Base-by-base conservation (phyloP, 2,888 invertebrate species). In the Ypsolopha scabrella region DNA sequence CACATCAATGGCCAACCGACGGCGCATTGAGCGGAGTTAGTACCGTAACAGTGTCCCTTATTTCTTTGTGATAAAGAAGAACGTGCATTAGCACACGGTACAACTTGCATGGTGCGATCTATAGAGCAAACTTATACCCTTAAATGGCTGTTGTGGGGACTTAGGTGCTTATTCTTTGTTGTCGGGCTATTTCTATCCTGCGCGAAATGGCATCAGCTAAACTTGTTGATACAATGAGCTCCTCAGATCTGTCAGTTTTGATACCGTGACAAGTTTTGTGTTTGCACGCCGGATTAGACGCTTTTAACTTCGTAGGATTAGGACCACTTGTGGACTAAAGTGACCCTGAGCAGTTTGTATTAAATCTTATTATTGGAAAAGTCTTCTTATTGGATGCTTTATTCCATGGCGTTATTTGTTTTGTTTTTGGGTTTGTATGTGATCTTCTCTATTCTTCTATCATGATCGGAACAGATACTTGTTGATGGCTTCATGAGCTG, bases 121-220 rank as follows among this genome's bases (percentile, higher is more conserved):
- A 56, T 58, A 65, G 35, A 62, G 68, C 79, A 74, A 81, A 82
- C 80, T 83, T 81, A 79, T 86, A 85, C 83, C 74, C 73, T 78
- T 85, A 85, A 85, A 85, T 85, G 82, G 76, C 79, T 85, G 80
- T 82, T 80, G 77, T 76, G 68, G 73, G 79, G 83, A 82, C 85
- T 83, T 85, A 72, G 74, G 77, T 74, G 70, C 68, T 66, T 59
- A 60, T 58, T 73, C 78, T 68, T 82, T 85, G 83, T 82, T 76
- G 73, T 70, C 72, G 64, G 58, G 58, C 62, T 35, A 11, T 44
- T 48, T 43, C 61, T 63, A 61, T 71, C 70, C 61, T 59, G 56
- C 46, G 58, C 61, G 58, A 70, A 73, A 72, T 70, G 63, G 63
- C 61, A 66, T 71, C 68, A 67, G 60, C 57, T 54, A 62, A 65